Conservation (phyloP, 2,113 vertebrate species). For the Ivindomyrus marchei region DNA sequence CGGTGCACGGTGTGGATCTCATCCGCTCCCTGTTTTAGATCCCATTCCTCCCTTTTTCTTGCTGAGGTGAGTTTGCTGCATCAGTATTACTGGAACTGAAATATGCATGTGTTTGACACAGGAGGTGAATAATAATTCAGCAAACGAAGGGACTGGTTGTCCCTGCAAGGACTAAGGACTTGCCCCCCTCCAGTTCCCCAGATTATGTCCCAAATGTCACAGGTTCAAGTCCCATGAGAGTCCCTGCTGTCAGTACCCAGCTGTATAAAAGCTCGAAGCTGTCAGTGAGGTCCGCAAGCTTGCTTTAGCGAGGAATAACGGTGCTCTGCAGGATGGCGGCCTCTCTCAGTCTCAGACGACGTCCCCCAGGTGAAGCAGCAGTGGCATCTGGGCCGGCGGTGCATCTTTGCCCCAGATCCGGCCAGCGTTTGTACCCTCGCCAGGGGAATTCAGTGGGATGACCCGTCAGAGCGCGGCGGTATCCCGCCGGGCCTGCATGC, state of each 20-base stretch:
- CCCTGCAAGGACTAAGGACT: background rate
- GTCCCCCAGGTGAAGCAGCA: background rate
- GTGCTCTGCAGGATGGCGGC: background rate
- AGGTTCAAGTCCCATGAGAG: background rate
- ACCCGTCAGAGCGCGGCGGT: background rate
- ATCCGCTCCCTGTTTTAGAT: no score
- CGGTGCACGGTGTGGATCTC: background rate
- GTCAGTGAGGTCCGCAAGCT: background rate
- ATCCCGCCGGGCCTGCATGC: background rate
- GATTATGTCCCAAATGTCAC: background rate
- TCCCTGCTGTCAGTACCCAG: background rate
- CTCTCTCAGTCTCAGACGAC: background rate
- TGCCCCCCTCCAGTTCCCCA: background rate
- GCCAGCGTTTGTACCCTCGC: background rate
- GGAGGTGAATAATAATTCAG: background rate
- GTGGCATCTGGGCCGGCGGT: background rate
- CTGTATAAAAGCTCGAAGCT: background rate
- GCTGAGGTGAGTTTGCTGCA: background rate
- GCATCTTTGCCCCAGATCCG: background rate
- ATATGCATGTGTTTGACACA: background rate
- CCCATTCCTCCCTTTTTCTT: background rate
- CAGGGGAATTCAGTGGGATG: background rate
- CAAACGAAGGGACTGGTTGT: background rate
- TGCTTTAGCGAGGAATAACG: background rate
- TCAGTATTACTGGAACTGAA: background rate